These are phyloP conservation scores for Orchesella flavescens DNA, from an alignment of 2,888 invertebrate species.

Conservation along the genomic window DNA sequence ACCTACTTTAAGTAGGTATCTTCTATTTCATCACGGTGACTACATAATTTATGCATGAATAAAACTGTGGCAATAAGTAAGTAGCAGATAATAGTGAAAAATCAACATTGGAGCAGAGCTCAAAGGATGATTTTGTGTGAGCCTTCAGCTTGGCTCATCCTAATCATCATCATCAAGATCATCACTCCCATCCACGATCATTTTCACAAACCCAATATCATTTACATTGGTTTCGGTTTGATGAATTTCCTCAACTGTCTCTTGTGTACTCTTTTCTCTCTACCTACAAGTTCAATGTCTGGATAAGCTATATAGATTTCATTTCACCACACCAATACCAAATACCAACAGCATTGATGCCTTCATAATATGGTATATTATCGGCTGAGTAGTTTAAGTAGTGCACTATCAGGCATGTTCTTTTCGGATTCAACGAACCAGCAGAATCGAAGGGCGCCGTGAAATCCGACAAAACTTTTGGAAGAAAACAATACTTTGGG, in stretches of 20 bases:
- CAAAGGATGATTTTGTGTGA: no score
- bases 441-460: constrained; percentile 72
- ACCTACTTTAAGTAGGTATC: constrained; percentile 11
- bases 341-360: background rate
- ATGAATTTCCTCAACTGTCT: constrained; percentile 8
- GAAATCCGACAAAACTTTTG: constrained; percentile 65
- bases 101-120: no score
- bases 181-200: background rate
- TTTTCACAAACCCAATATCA: background rate
- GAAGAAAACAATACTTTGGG: constrained; percentile 68
- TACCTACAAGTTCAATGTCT: constrained; percentile 5
- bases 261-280: background rate
- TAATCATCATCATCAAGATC: background rate
- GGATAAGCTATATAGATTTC: background rate
- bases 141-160: background rate
- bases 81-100: background rate
- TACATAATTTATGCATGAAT: constrained; percentile 17
- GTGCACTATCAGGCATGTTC: constrained; percentile 67
- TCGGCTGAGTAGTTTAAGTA: constrained; percentile 48
- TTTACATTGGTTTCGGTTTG: constrained; percentile 15
- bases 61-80: background rate
- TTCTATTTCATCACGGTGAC: constrained; percentile 3
- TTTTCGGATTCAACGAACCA: constrained; percentile 71
- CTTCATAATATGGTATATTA: constrained; percentile 22
- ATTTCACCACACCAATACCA: background rate